Percentiles rank a stretch among this genome's conserved stretches.
Conservation (phyloP, 2,113 vertebrate genomes). For the Osmerus mordax region DNA sequence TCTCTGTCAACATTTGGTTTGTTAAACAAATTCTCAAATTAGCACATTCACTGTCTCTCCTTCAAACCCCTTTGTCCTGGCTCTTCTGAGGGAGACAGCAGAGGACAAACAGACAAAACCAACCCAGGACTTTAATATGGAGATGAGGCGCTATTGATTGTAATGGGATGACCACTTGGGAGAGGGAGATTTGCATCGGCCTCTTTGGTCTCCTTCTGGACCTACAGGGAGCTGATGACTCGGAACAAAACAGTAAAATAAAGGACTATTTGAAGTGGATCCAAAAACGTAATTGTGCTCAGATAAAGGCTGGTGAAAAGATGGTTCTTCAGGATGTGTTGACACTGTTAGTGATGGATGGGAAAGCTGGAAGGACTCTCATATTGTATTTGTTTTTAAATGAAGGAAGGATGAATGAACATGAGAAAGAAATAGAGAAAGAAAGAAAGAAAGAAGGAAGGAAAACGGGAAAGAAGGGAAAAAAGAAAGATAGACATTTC, state of each 20-base stretch:
- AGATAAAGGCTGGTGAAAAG: neutral
- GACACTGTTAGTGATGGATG: no score
- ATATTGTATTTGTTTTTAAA: neutral
- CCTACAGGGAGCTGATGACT: slow-evolving; percentile 21
- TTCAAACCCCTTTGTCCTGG: slow-evolving; percentile 8
- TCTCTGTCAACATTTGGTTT: neutral
- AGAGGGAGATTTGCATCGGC: slow-evolving; percentile 48
- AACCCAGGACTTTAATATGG: slow-evolving; percentile 35
- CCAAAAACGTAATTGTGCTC: neutral
- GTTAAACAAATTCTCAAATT: neutral
- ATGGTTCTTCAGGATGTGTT: neutral
- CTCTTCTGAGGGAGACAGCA: slow-evolving; percentile 11
- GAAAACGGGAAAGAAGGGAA: neutral
- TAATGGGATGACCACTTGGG: slow-evolving; percentile 44
- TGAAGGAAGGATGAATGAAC: neutral
- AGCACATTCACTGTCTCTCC: neutral
- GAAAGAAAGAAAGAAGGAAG: neutral
- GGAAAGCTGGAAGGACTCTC: no score
- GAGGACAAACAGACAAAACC: slow-evolving; percentile 21
- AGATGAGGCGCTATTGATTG: slow-evolving; percentile 55
- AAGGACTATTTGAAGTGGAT: slow-evolving; percentile 16
- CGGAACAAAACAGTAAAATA: slow-evolving; percentile 27
- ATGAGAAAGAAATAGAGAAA: neutral
- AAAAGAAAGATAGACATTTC: neutral
- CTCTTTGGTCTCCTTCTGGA: slow-evolving; percentile 25